Evolutionary conservation across 2,888 invertebrate genomes (phyloP).

Genomic region (Petrophora chlorosata): DNA sequence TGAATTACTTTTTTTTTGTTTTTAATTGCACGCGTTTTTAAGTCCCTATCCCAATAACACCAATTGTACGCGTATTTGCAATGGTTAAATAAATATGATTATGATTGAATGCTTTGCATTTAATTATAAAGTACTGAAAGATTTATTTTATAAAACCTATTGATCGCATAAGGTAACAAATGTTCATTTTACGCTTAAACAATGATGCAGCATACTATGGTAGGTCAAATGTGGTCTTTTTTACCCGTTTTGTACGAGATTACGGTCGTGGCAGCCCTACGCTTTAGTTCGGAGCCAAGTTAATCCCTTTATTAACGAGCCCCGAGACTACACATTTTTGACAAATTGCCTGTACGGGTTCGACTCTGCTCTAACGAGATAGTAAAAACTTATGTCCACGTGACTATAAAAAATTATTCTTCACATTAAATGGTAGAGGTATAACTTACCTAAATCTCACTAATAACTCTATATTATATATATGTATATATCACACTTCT

Average conservation of each 20-base stretch:
- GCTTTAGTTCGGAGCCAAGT: conserved; percentile 20
- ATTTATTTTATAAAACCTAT: too few relatives aligned
- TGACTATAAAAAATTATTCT: neutral
- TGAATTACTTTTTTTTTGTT: too few relatives aligned
- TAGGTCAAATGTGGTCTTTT: neutral
- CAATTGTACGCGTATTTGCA: too few relatives aligned
- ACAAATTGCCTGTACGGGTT: conserved; percentile 25
- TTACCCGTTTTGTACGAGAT: conserved; percentile 8
- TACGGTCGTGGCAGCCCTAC: conserved; percentile 18
- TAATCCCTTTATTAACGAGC: conserved; percentile 33
- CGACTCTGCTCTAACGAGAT: conserved; percentile 25
- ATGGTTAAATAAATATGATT: too few relatives aligned
- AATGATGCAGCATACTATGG: neutral
- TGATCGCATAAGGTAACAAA: too few relatives aligned
- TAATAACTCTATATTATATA: too few relatives aligned
- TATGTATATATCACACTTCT: too few relatives aligned
- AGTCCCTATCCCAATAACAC: too few relatives aligned
- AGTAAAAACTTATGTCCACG: conserved; percentile 27
- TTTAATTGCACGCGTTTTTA: too few relatives aligned
- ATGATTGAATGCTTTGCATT: too few relatives aligned
- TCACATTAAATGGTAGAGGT: neutral
- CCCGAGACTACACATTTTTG: conserved; percentile 31
- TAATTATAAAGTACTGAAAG: too few relatives aligned
- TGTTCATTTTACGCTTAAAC: neutral
- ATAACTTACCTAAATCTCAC: too few relatives aligned